These are phyloP conservation scores for Lamellibrachia columna DNA, from an alignment of 2,888 invertebrate genomes.

Conservation along the genomic window DNA sequence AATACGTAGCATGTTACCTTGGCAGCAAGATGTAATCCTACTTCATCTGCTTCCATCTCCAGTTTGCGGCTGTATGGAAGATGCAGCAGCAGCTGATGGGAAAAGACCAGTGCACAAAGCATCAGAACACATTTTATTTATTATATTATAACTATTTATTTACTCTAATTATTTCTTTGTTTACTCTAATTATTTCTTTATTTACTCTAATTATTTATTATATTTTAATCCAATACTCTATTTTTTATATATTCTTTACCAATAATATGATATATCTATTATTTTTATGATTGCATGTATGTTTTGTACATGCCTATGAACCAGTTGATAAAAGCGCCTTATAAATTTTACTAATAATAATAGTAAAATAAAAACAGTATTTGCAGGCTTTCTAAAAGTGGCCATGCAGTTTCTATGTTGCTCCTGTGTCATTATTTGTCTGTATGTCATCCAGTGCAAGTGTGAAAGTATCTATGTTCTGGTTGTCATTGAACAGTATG, in stretches of 20 bases:
- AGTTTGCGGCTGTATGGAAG: conserved; percentile 70
- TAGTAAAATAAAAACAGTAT: neutral
- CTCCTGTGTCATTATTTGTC: neutral
- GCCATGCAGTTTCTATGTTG: neutral
- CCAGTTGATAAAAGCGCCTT: no score
- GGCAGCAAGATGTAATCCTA: conserved; percentile 71
- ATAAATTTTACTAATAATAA: neutral
- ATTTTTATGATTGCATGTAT: no score
- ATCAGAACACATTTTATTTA: no score
- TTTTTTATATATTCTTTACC: no score
- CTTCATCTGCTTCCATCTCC: conserved; percentile 73
- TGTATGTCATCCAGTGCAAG: neutral
- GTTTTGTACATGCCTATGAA: no score
- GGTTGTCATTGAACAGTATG: neutral
- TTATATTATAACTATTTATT: no score
- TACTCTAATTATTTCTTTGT: no score
- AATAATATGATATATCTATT: no score
- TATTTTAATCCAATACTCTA: no score
- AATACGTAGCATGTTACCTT: conserved; percentile 63
- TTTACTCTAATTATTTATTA: no score
- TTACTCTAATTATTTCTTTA: no score
- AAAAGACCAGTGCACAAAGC: neutral
- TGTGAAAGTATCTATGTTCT: neutral
- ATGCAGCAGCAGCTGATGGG: conserved; percentile 64
- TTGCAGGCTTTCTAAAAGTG: neutral